Conservation (phyloP, 2,797 vertebrate species). For the Allobates femoralis region DNA sequence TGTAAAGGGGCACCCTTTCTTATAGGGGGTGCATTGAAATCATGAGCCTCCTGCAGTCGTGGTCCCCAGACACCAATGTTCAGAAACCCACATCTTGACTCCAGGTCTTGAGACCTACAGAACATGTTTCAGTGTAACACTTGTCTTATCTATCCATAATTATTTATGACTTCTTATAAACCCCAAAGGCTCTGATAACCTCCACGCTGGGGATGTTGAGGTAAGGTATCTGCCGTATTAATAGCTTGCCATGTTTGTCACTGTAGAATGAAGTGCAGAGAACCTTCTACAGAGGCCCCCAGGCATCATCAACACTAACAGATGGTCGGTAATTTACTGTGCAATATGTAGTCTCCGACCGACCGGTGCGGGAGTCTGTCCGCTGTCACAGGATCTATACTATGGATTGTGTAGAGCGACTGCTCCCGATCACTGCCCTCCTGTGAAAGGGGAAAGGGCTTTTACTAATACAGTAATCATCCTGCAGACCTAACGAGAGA, state of each 20-base stretch:
- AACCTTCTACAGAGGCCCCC: neutral
- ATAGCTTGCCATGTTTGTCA: conserved; percentile 13
- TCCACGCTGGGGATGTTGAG: neutral
- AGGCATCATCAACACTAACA: conserved; percentile 50
- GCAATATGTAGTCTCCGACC: conserved; percentile 73
- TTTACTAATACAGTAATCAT: conserved; percentile 80
- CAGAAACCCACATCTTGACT: neutral
- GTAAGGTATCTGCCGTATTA: neutral
- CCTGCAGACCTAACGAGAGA: conserved; percentile 80
- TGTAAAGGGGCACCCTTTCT: neutral
- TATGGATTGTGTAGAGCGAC: conserved; percentile 73
- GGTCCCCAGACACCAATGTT: too few species aligned
- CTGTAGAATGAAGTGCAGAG: neutral
- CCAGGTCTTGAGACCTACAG: neutral
- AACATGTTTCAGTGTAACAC: neutral
- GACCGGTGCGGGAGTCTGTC: conserved; percentile 66
- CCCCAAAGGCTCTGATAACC: neutral
- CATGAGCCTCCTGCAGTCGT: neutral
- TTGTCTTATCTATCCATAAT: neutral
- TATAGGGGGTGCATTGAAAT: neutral
- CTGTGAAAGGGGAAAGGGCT: conserved; percentile 72
- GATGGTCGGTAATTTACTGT: conserved; percentile 67
- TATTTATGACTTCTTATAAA: neutral
- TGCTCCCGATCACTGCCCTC: conserved; percentile 75
- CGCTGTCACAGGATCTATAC: conserved; percentile 62